phyloP scores from a whole-genome alignment of 1,140 invertebrate species.

The Drosophila micromelanica region DNA sequence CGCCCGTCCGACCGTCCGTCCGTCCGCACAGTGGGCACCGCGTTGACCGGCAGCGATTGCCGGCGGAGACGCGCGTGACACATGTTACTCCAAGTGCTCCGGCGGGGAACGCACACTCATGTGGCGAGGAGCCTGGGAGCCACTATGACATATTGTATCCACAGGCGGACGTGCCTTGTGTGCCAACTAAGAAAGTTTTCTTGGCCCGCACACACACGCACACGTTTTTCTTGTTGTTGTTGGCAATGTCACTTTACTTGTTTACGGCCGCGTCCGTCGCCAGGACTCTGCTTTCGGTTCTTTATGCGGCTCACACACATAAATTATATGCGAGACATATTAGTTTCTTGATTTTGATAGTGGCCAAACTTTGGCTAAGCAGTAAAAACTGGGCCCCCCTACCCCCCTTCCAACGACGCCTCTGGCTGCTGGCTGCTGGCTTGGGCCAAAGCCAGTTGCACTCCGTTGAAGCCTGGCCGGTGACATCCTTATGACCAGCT shows the following conservation, averaged over 20 bases:
- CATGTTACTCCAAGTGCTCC: conserved; percentile 50
- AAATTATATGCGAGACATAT: conserved; percentile 58
- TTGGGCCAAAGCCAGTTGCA: conserved; percentile 21
- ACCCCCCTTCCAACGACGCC: background rate
- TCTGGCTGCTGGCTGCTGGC: background rate
- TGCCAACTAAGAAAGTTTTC: conserved; percentile 69
- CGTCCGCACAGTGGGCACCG: background rate
- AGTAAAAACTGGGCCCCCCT: conserved; percentile 15
- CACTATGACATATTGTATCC: conserved; percentile 80
- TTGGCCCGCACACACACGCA: background rate
- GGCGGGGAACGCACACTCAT: conserved; percentile 20
- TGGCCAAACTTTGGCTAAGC: conserved; percentile 49
- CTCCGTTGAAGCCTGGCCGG: conserved; percentile 12
- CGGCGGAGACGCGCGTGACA: conserved; percentile 28
- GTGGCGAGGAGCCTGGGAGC: conserved; percentile 23
- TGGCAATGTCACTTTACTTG: conserved; percentile 45
- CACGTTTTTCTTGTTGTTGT: conserved; percentile 17
- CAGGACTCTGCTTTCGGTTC: conserved; percentile 38
- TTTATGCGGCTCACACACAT: conserved; percentile 54
- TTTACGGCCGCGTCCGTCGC: conserved; percentile 41
- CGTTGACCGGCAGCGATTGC: conserved; percentile 6
- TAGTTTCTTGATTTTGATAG: conserved; percentile 54
- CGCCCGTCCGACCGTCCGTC: background rate
- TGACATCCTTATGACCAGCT: conserved; percentile 4
- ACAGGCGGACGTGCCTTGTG: conserved; percentile 67